Evolutionary conservation across 1,140 invertebrate species (phyloP), one percentile per base, ranked within the genome.

Genomic region (Drosophila nebulosa): DNA sequence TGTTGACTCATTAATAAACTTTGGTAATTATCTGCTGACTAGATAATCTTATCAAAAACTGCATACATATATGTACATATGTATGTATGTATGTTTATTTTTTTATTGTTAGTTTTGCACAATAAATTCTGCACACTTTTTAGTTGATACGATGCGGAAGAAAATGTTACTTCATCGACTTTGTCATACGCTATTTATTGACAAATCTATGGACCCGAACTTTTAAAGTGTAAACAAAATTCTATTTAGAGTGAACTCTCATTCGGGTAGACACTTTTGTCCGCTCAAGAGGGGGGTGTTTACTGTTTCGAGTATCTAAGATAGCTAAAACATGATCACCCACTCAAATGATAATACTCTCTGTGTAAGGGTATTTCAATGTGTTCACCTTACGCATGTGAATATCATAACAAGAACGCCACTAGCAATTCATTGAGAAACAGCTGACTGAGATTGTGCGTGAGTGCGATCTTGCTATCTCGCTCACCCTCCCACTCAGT

Each of bases 401-500:
- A 46, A 21, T 46, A 21, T 32, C 30, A 32, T 18, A 46, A 46
- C 39, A 21, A 46, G 7, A n/a, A 42, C 16, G 21, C 18, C 39
- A 18, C 16, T 0, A 21, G 5, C 16, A 57, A 57, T 58, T 58
- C 56, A 58, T 58, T 58, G 24, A 58, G 27, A 68, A 75, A 76
- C 74, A 76, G 74, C 74, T 76, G 73, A 75, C 69, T 68, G 36
- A 51, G 27, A 36, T 57, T 68, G 56, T 73, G 74, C 74, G 69
- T 75, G 27, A 12, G 52, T 73, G 27, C 24, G 52, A 55, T 55
- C 52, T 32, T 12, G 3, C 52, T 55, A 9, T 18, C 52, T 55
- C 52, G n/a, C 26, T 32, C 52, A 16, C n/a, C 14, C n/a, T 27
- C n/a, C 14, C 39, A 42, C n/a, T n/a, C n/a, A n/a, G 6, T 46